Evolutionary conservation across 2,888 invertebrate species (phyloP), one percentile per base, ranked within the genome.

Genomic region (Ophion costatus): DNA sequence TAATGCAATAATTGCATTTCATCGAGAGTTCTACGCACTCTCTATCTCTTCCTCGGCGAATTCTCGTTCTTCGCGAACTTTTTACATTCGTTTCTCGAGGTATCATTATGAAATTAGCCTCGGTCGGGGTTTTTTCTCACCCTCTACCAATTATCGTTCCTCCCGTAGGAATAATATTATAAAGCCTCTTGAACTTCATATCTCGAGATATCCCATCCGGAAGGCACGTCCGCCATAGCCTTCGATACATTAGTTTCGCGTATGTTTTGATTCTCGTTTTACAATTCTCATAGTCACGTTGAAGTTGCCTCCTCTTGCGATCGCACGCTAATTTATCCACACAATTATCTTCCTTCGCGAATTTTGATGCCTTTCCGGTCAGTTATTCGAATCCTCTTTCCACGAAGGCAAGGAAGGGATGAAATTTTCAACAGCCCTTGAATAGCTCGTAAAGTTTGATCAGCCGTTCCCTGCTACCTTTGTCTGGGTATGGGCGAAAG

Each of bases 1-100:
- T 73, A 76, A 80, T 83, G 71, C 80, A 66, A 83, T 82, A 82
- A 82, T 82, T 77, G 82, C 82, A 45, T 63, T 70, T 76, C 80
- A 80, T 70, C 70, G 78, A 73, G 59, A 73, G 64, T 61, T 71
- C n/a, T 42, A 59, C 45, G 51, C 42, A 51, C 61, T 33, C 70
- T 29, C 33, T 33, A n/a, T 1, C 45, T 59, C 57, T 45, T 11
- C 5, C 20, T 45, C 22, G 1, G 63, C 17, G 45, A 74, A 61
- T 59, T 63, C 64, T 73, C 64, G 45, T 61, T 33, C 64, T 73
- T 42, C n/a, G 14, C 22, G 42, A 66, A 29, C 56, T 51, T 80
- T 59, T 80, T n/a, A 3, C 22, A n/a, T 57, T 42, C 22, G 29
- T 17, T 69, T 38, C 42, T n/a, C 61, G n/a, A 6, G 10, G 10